Percentiles rank a stretch among this genome's conserved stretches.
These are phyloP conservation scores for Nemoura dubitans DNA, from an alignment of 2,888 invertebrate genomes.

Conservation along the genomic window DNA sequence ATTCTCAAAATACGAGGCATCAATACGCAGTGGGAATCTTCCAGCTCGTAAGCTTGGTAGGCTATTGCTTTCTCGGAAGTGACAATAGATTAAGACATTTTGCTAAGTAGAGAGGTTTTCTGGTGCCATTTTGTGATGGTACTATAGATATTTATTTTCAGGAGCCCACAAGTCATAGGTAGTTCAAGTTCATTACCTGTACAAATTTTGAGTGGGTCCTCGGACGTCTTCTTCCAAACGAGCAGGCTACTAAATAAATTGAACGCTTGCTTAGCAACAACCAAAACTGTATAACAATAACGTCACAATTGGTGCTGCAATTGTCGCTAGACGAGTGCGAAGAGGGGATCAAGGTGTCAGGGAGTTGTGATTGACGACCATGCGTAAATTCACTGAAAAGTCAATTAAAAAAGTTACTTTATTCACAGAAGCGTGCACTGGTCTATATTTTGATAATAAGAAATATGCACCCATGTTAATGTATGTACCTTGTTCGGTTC, in stretches of 20 bases:
- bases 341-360: background rate
- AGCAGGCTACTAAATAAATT: background rate
- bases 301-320: background rate
- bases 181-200: background rate
- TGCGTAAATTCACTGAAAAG: constrained; percentile 18
- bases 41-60: no score
- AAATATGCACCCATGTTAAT: constrained; percentile 1
- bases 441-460: background rate
- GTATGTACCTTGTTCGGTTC: no score
- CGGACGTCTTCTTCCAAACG: background rate
- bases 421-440: constrained; percentile 30
- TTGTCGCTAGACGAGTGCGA: background rate
- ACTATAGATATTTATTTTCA: no score
- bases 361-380: background rate
- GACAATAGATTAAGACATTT: no score
- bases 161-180: no score
- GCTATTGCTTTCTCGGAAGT: no score
- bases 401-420: constrained; percentile 19
- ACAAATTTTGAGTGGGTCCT: background rate
- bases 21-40: no score
- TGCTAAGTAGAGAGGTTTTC: no score
- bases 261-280: background rate
- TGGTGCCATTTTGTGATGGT: no score
- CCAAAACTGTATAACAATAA: background rate
- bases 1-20: no score